Base-by-base conservation (phyloP, 1,140 invertebrate genomes). In the Camponotus floridanus region DNA sequence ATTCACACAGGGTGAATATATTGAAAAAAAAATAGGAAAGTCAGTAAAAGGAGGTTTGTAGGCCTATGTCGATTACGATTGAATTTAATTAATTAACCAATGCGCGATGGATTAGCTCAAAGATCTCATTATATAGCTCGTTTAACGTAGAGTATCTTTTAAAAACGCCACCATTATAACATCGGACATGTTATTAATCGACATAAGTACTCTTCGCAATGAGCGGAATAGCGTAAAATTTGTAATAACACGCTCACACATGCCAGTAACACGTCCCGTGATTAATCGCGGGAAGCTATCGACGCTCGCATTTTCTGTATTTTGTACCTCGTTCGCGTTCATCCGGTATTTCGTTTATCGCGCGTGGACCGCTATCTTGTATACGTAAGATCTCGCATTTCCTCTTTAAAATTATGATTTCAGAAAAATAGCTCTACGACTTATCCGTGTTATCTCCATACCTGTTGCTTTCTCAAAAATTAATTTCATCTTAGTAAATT, bases 171-270 rank as follows among this genome's bases (percentile, higher is more conserved):
- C 55, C 45, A 36, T 62, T 48, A 83, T 15, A 21, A 31, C 68
- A 26, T 73, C 79, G 55, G 79, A 74, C 79, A 55, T 83, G 55
- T 74, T 83, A 83, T 83, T 83, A 83, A 83, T 83, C 68, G 68
- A 15, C 21, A 15, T 59, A 83, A 74, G 55, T 31, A 4, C 26
- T 31, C 79, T 13, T 45, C 68, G 36, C 59, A 73, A 83, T 83
- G 48, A 62, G 55, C 55, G 68, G 39, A 62, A 74, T 74, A 61
- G 79, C 79, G 79, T 83, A 74, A 74, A 83, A 83, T 83, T 74
- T 26, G 13, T 74, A 83, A 83, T 74, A 83, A 74, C 71, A 83
- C 55, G 55, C 33, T 73, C 68, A 13, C 68, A 13, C 68, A n/a
- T 55, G 78, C 48, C 62, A 31, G 18, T 13, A n/a, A 36, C 26